Base-by-base conservation (phyloP, 2,113 vertebrate species). In the Bos indicus region DNA sequence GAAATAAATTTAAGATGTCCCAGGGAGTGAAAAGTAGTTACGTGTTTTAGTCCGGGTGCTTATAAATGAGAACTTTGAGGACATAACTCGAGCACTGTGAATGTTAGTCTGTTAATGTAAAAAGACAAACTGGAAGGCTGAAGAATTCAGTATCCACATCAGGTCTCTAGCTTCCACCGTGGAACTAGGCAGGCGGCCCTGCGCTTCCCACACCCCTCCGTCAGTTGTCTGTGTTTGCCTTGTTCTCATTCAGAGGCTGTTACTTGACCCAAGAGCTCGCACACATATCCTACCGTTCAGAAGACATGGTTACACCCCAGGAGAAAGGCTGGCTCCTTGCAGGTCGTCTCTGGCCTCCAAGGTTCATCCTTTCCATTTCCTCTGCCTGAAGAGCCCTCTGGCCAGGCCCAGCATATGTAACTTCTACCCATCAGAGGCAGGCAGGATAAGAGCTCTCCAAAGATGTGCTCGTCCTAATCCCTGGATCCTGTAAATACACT, bases 1-100 rank as follows among this genome's bases (percentile, higher is more conserved):
- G 56, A 91, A 94, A 57, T 89, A 88, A 93, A 57, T 64, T 88
- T 52, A 93, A 78, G 54, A 59, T 78, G 28, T 85, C 36, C 40
- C 84, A 40, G 84, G 95, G 23, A 97, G 36, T 95, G n/a, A 40
- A 88, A 87, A 46, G 67, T 77, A 46, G 30, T 71, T 90, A 30
- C 14, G 1, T 91, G 21, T 78, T 97, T 26, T 13, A 17, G 48
- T 93, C 90, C 4, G 8, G 9, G 60, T 87, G 10, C 78, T 40
- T 95, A 4, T 86, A 96, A 78, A 56, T 86, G 64, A 30, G 74
- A n/a, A 30, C 40, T 60, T 67, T 25, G 19, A 95, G 59, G 59
- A 8, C 28, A 93, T 26, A 25, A 25, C 8, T 62, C 85, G 28
- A 36, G 9, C 33, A 40, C 60, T 56, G 40, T 62, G 43, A 59